Base-by-base conservation (phyloP, 2,888 invertebrate genomes). In the Ochropleura plecta region DNA sequence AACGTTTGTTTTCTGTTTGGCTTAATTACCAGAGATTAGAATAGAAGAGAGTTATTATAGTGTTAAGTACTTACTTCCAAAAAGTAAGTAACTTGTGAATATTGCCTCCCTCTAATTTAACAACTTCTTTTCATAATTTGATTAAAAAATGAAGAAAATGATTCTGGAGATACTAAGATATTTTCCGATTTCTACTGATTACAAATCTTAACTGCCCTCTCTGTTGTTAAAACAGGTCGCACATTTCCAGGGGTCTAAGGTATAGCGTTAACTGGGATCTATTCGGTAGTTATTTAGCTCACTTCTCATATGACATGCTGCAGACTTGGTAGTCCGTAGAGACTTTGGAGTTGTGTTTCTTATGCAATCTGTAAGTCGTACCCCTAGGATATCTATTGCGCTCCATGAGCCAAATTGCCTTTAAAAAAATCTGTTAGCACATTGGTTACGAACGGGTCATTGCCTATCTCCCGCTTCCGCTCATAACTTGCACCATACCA, bases 401-500 rank as follows among this genome's bases (percentile, higher is more conserved):
- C 40, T n/a, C 40, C 42, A 3, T 44, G 60, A 5, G 12, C 14
- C 7, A 7, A 62, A 62, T 62, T 44, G 7, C 18, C 1, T 40
- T 62, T 12, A 30, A 30, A 30, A 1, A 30, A 30, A 30, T 30
- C 30, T 30, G 30, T 30, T 30, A 2, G 30, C 30, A 30, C 30
- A 30, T 30, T 30, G 3, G 1, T 30, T 30, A 30, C 30, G 30
- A 30, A 30, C 30, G 30, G 30, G 30, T 30, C 30, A 30, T 40
- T 16, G 6, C 5, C 6, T 30, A 14, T 3, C 5, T 7, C 7
- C 51, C 63, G 72, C 68, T 55, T 20, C 14, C 57, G 40, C 46
- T 51, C 8, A 5, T 44, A 0, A 30, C 55, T 72, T 79, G 55
- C 9, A 57, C 78, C 79, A 77, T 71, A 70, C 60, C 60, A 65